Conservation (phyloP, 2,888 invertebrate genomes). For the Corbicula japonica region DNA sequence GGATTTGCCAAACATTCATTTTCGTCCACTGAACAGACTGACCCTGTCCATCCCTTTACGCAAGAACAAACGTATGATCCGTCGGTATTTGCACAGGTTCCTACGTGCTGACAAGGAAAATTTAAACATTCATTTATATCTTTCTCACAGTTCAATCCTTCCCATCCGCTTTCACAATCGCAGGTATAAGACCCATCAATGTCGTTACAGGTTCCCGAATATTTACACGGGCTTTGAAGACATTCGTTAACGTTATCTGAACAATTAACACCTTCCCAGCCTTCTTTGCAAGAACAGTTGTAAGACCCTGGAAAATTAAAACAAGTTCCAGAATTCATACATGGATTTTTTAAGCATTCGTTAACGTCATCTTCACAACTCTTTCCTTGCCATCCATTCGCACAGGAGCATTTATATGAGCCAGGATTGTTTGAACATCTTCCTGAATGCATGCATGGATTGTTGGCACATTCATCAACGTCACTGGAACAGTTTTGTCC, state of each 20-base stretch:
- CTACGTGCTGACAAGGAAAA: too few relatives aligned
- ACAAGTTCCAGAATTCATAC: conserved; percentile 6
- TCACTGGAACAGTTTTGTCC: conserved; percentile 6
- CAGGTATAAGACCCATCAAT: conserved; percentile 8
- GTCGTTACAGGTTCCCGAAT: conserved; percentile 11
- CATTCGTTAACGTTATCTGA: conserved; percentile 2
- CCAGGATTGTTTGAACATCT: conserved; percentile 9
- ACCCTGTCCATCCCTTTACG: background rate
- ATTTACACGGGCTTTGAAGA: background rate
- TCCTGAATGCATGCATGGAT: conserved; percentile 5
- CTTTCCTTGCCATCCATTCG: conserved; percentile 6
- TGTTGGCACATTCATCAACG: conserved; percentile 7
- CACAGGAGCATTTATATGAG: conserved; percentile 1
- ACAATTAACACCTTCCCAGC: conserved; percentile 7
- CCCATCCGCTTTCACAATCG: background rate
- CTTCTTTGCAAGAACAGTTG: background rate
- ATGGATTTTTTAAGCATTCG: background rate
- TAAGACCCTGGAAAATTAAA: conserved; percentile 6
- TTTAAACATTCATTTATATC: conserved; percentile 20
- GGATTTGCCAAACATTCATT: too few relatives aligned
- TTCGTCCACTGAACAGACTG: background rate
- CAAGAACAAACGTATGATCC: background rate
- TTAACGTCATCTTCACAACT: conserved; percentile 6
- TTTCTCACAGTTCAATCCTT: background rate
- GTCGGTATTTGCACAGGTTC: background rate